These are phyloP conservation scores for Ptychadena robeensis DNA, from an alignment of 2,797 vertebrate genomes.

Conservation along the genomic window DNA sequence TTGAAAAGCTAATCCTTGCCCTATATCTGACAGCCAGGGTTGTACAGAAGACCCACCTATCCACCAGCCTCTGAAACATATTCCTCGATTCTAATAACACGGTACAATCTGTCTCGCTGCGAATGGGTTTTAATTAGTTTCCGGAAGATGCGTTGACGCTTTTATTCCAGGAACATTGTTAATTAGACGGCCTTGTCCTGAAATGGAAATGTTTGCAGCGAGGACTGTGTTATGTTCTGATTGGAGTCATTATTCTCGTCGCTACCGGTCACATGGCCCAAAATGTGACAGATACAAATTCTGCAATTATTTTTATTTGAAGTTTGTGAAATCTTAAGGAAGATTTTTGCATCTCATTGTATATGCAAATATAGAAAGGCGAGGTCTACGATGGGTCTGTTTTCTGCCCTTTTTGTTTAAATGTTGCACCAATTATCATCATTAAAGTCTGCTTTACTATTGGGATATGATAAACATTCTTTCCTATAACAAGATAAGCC, in stretches of 20 bases:
- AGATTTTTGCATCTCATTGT: too few species aligned
- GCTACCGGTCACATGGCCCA: background rate
- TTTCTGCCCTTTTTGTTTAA: too few species aligned
- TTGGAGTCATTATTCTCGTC: background rate
- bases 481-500: too few species aligned
- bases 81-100: conserved; percentile 9
- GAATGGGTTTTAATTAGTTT: conserved; percentile 28
- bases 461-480: too few species aligned
- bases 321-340: background rate
- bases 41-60: background rate
- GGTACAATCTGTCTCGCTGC: conserved; percentile 18
- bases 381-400: too few species aligned
- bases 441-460: too few species aligned
- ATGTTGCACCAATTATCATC: too few species aligned
- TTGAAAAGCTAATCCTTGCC: too few species aligned
- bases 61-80: background rate
- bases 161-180: conserved; percentile 22
- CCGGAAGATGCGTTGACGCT: background rate
- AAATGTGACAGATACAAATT: background rate
- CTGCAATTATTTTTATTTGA: background rate
- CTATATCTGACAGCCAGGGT: background rate
- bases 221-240: background rate
- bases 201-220: background rate
- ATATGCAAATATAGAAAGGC: background rate
- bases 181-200: conserved; percentile 20